These are phyloP conservation scores for Drosophila mojavensis DNA, from an alignment of 1,140 invertebrate genomes.

Conservation along the genomic window DNA sequence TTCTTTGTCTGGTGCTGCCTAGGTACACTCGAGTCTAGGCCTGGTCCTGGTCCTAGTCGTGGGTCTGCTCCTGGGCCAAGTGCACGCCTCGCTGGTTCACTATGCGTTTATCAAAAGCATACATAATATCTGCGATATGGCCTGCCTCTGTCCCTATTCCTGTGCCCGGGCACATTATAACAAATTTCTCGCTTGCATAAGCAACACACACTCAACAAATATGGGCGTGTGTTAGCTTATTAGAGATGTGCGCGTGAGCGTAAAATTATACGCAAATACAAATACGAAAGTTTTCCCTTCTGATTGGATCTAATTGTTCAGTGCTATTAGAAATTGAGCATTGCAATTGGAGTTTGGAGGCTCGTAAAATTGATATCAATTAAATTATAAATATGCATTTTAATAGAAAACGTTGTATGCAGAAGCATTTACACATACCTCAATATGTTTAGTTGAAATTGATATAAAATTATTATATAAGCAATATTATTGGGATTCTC, in stretches of 20 bases:
- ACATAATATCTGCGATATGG: slow-evolving; percentile 59
- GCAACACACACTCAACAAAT: slow-evolving; percentile 65
- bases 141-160: slow-evolving; percentile 44
- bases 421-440: no score
- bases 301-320: no score
- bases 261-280: slow-evolving; percentile 21
- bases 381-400: no score
- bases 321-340: no score
- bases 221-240: slow-evolving; percentile 30
- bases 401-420: no score
- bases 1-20: neutral
- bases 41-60: slow-evolving; percentile 22
- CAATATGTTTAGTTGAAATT: no score
- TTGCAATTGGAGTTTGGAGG: no score
- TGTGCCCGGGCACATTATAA: slow-evolving; percentile 73
- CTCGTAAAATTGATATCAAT: no score
- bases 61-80: slow-evolving; percentile 54
- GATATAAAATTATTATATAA: no score
- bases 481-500: no score
- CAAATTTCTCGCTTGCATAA: slow-evolving; percentile 82
- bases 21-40: slow-evolving; percentile 30
- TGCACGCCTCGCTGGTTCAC: slow-evolving; percentile 69
- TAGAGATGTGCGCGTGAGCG: slow-evolving; percentile 41
- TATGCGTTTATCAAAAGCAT: slow-evolving; percentile 77
- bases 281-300: no score